Base-by-base conservation (phyloP, 2,113 vertebrate genomes). In the Gymnogyps californianus region DNA sequence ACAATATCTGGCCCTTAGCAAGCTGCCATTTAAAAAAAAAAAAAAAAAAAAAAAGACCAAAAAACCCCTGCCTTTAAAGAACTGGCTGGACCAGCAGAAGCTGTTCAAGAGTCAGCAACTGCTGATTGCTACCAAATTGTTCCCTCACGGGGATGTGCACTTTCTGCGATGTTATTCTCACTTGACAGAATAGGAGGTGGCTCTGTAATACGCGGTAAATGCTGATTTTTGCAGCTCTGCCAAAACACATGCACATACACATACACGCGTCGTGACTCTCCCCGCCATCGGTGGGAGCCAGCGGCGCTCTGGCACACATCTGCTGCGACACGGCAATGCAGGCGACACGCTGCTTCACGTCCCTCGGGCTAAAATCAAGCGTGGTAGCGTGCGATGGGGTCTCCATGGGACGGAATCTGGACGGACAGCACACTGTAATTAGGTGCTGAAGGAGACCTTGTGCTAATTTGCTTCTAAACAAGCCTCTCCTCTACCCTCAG, bases 391-490 rank as follows among this genome's bases (percentile, higher is more conserved):
- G 49, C 1, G 3, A 54, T 2, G 49, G 34, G 62, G 26, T 54
- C 57, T 29, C 25, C 3, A 2, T 4, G 21, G 38, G 74, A 38
- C 24, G 55, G 44, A 71, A 38, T 46, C 17, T 21, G 24, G 62
- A 76, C 0, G 0, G 69, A 57, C 2, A 3, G n/a, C 49, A 31
- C 14, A 2, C 13, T 18, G 28, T 13, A 44, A 46, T 40, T 2
- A 47, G 40, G 52, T 0, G 1, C 3, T 16, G 54, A 67, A 72
- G 72, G 18, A 52, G 46, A 74, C n/a, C 10, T 29, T n/a, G 42
- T 1, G 24, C 22, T 58, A 36, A 62, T 38, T 67, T 42, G 22
- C 40, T 83, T 44, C 31, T 38, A 15, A 70, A 42, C 16, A 36
- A 66, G 31, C 31, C 36, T 69, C 57, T 77, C 49, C 49, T 82